phyloP scores from a whole-genome alignment of 2,888 invertebrate species.

The Cryptocephalus moraei region DNA sequence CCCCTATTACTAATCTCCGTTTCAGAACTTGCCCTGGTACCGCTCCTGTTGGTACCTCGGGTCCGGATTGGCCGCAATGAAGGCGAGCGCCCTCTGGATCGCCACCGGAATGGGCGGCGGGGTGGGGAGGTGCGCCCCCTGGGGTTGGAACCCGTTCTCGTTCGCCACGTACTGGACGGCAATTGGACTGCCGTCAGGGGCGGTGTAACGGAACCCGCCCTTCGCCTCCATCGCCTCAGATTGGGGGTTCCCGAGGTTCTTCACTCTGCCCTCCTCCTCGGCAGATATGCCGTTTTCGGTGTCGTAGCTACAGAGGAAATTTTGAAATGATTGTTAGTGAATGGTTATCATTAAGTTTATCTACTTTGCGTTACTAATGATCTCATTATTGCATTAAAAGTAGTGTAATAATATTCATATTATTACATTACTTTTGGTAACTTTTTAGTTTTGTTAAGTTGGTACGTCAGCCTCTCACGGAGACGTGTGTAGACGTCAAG shows the following conservation, averaged over 20 bases:
- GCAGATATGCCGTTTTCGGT: conserved; percentile 53
- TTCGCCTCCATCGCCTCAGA: conserved; percentile 23
- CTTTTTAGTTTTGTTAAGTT: no score
- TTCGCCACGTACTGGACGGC: conserved; percentile 42
- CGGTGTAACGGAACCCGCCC: conserved; percentile 60
- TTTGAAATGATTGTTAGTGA: no score
- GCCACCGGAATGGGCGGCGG: conserved; percentile 60
- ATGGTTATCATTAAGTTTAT: no score
- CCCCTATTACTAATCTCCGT: no score
- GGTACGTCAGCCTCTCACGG: no score
- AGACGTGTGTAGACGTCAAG: no score
- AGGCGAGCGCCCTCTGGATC: conserved; percentile 55
- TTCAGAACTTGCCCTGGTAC: neutral
- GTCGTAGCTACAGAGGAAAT: conserved; percentile 28
- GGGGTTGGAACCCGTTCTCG: conserved; percentile 48
- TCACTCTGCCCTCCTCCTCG: conserved; percentile 42
- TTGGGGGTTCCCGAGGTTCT: conserved; percentile 10
- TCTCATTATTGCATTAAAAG: no score
- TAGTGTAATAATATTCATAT: no score
- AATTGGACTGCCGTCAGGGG: conserved; percentile 48
- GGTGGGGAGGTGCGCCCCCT: conserved; percentile 42
- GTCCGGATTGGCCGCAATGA: conserved; percentile 53
- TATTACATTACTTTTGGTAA: no score
- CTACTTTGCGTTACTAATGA: no score
- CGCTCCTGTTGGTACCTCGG: conserved; percentile 8